Base-by-base conservation (phyloP, 1,140 invertebrate genomes). In the Zaprionus gabonicus region DNA sequence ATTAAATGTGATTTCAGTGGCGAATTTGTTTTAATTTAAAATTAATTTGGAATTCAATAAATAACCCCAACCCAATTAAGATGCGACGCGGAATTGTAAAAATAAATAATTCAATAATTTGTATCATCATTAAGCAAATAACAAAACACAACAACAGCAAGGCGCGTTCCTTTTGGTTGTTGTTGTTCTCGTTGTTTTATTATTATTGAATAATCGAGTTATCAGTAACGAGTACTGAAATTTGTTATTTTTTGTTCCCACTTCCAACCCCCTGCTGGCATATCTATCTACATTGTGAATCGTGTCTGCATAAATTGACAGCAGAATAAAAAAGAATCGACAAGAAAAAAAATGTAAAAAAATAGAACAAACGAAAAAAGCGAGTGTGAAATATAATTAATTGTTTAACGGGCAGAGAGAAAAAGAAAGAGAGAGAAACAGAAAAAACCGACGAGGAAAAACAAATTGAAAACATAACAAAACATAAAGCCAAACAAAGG, bases 1-100 rank as follows among this genome's bases (percentile, higher is more conserved):
- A 79, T 81, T 81, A 81, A 81, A 69, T 79, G 79, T 81, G 79
- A 81, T 81, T 81, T 79, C 76, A 79, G 79, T 76, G 68, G 79
- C 67, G 59, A 71, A 79, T 81, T 78, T 78, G 62, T 68, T 76
- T 76, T 59, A 81, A 81, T 71, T 79, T 81, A 49, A 76, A 81
- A 79, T 81, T 81, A 79, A 81, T 81, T 76, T 71, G 44, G 59
- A 79, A 79, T 81, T 79, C 67, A 79, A 79, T 81, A 81, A 81
- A 79, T 65, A 78, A 63, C 67, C 44, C 79, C 71, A 81, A 76
- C 63, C 68, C 67, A 81, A 81, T 76, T 75, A 79, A 76, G 72
- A 70, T 17, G 36, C 58, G 38, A 23, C 74, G 71, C 36, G 53
- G 64, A 81, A 79, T 71, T 60, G 28, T 41, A 79, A 76, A 70